Base-by-base conservation (phyloP, 2,113 vertebrate genomes). In the Pyrgilauda ruficollis region DNA sequence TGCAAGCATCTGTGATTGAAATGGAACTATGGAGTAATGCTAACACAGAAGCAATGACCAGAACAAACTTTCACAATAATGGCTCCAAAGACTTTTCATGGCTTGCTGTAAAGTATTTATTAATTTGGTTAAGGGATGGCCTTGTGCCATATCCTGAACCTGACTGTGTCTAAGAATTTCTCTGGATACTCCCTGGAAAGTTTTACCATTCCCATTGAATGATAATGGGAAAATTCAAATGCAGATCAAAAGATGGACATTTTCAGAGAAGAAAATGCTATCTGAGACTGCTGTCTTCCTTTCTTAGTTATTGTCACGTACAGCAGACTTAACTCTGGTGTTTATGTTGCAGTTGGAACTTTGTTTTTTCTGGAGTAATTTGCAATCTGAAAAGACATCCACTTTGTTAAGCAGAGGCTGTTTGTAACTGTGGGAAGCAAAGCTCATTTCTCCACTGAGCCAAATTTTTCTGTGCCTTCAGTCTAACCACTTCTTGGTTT, bases 41-140 rank as follows among this genome's bases (percentile, higher is more conserved):
- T 95, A 92, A 78, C 52, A 70, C 24, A 81, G 85, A 90, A 90
- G 83, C 85, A 92, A 63, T 88, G 90, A 92, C 79, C 92, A 95
- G 88, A 88, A 90, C 79, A 86, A 94, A 72, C 93, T 55, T 89
- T 85, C 49, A 92, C 47, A 94, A 78, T 95, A 94, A 89, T 44
- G 83, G 69, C 41, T 95, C 59, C 72, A 94, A 84, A 84, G 56
- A 61, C 56, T 90, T 89, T 86, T 61, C 85, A 72, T 86, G 26
- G 22, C 47, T 92, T 89, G n/a, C 41, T 67, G 24, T 85, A 74
- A 91, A 83, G 50, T 92, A 81, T 86, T 88, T 93, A 93, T 92
- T 92, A 93, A 96, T 96, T 94, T 96, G 52, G 44, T 81, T 88
- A 91, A 87, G 63, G 74, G 43, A 80, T 90, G 82, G 90, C 76